Evolutionary conservation across 2,113 vertebrate species (phyloP).

Genomic region (Mastomys coucha): DNA sequence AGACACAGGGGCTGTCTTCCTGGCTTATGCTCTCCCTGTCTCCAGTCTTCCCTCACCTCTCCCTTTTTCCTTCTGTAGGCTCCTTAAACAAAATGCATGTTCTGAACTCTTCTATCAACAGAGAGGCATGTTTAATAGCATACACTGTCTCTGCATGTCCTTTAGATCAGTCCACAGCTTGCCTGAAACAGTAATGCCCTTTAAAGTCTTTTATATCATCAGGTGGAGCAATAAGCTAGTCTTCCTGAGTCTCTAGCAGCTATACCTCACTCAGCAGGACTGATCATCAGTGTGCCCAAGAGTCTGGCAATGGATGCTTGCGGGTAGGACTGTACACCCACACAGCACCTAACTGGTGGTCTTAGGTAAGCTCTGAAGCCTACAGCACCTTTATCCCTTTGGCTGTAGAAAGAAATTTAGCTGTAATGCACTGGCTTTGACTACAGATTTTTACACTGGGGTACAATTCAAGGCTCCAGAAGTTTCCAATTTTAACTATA

Average conservation of each 20-base stretch:
- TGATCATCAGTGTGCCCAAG: fast-evolving
- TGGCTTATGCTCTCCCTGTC: not conserved
- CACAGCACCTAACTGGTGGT: fast-evolving
- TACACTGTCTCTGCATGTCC: fast-evolving
- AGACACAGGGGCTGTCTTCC: no score
- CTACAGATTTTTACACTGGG: not conserved
- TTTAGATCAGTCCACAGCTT: no score
- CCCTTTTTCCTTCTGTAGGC: not conserved
- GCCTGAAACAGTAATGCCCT: not conserved
- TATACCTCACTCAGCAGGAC: not conserved
- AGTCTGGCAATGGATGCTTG: not conserved
- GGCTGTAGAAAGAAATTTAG: not conserved
- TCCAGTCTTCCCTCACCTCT: not conserved
- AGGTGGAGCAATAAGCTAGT: not conserved
- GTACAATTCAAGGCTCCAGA: not conserved
- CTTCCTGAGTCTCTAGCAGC: not conserved
- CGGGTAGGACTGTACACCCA: fast-evolving
- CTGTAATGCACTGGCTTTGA: not conserved
- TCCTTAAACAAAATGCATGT: not conserved
- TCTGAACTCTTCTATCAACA: not conserved
- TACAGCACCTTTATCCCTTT: fast-evolving
- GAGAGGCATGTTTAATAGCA: not conserved
- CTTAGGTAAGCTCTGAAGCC: not conserved
- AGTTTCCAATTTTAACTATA: not conserved
- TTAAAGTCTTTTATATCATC: no score